Evolutionary conservation across 2,888 invertebrate genomes (phyloP).

Genomic region (Diaperis boleti): DNA sequence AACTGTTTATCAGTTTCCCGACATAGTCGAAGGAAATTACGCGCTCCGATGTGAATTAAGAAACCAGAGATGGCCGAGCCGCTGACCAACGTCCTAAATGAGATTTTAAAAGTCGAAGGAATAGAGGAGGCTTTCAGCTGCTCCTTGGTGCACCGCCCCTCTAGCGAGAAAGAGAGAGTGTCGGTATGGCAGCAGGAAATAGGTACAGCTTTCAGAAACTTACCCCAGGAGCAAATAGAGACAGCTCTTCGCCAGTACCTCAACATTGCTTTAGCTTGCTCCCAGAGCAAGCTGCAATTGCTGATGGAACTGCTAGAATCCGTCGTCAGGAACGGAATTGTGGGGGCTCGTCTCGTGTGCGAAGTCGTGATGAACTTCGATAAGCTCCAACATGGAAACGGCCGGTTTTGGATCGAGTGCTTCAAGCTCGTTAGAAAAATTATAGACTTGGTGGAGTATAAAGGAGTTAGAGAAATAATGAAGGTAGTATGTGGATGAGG

Average conservation of each 20-base stretch:
- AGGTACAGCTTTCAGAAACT: constrained; percentile 74
- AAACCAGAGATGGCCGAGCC: constrained; percentile 70
- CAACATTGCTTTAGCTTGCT: constrained; percentile 77
- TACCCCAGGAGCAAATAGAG: constrained; percentile 81
- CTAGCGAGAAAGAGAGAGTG: constrained; percentile 77
- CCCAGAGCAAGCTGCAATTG: constrained; percentile 80
- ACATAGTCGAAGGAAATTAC: constrained; percentile 3
- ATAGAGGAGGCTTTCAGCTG: constrained; percentile 93
- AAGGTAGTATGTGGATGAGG: constrained; percentile 25
- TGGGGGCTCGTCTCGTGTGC: constrained; percentile 87
- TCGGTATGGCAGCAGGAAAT: constrained; percentile 78
- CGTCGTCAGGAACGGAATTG: constrained; percentile 75
- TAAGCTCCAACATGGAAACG: constrained; percentile 82
- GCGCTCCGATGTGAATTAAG: not conserved
- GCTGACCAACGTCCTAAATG: constrained; percentile 74
- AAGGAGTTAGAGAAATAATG: constrained; percentile 92
- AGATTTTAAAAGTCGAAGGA: constrained; percentile 78
- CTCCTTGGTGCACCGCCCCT: constrained; percentile 83
- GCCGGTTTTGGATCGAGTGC: constrained; percentile 91
- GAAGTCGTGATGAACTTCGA: constrained; percentile 88
- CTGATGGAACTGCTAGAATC: constrained; percentile 82
- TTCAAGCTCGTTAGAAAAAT: constrained; percentile 87
- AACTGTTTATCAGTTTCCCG: not conserved
- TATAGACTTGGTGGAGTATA: constrained; percentile 94
- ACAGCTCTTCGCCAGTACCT: constrained; percentile 81